These are phyloP conservation scores for Cephus cinctus DNA, from an alignment of 1,140 invertebrate species.

Conservation along the genomic window DNA sequence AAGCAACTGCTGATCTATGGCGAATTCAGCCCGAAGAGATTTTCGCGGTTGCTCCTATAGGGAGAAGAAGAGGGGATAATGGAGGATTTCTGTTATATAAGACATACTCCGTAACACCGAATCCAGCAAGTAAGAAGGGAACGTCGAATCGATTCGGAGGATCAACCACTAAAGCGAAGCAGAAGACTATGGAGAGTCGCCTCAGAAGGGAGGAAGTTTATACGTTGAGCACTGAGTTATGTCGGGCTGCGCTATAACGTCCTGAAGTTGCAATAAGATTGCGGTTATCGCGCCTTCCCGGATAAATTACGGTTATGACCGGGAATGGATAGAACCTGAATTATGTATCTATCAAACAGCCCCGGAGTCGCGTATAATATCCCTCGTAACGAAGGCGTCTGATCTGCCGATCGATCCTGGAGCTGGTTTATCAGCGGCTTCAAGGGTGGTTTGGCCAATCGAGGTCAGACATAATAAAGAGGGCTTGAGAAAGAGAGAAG, in stretches of 20 bases:
- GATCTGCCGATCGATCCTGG: too few species aligned
- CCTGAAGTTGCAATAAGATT: slow-evolving; percentile 17
- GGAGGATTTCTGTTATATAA: too few species aligned
- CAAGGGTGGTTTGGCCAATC: too few species aligned
- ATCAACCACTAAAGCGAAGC: too few species aligned
- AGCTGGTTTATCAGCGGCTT: too few species aligned
- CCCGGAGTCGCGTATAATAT: too few species aligned
- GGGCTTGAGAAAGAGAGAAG: too few species aligned
- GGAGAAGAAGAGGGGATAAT: slow-evolving; percentile 11
- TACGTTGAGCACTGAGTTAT: slow-evolving; percentile 17
- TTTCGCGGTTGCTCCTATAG: slow-evolving; percentile 24
- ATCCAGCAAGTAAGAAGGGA: too few species aligned
- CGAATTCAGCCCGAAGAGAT: too few species aligned
- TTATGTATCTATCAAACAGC: slow-evolving; percentile 22
- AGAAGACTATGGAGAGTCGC: slow-evolving; percentile 4
- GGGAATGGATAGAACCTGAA: slow-evolving; percentile 18
- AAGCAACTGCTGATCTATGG: too few species aligned
- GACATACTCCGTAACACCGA: not conserved
- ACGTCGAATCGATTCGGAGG: slow-evolving; percentile 23
- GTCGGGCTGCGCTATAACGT: slow-evolving; percentile 4
- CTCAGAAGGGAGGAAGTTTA: slow-evolving; percentile 4
- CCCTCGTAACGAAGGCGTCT: too few species aligned
- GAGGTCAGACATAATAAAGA: too few species aligned
- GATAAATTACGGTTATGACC: slow-evolving; percentile 13
- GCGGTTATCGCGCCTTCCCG: slow-evolving; percentile 17